Evolutionary conservation across 1,140 invertebrate genomes (phyloP).

Genomic region (Planococcus citri): DNA sequence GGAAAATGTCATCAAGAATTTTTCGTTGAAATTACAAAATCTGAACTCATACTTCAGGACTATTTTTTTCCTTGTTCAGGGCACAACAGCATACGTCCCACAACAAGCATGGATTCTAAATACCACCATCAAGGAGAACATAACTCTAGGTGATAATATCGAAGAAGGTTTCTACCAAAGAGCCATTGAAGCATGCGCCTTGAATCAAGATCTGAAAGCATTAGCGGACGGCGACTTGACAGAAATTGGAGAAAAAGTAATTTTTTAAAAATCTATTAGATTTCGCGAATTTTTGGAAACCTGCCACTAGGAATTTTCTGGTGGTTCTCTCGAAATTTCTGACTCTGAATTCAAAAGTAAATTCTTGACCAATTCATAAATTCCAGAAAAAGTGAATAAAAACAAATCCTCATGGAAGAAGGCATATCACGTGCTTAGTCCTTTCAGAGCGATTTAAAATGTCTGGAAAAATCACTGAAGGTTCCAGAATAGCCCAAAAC

Average conservation of each 20-base stretch:
- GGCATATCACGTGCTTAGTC: too few species aligned
- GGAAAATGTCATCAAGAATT: background rate
- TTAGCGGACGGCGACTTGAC: background rate
- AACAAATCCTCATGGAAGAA: too few species aligned
- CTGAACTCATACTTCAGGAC: background rate
- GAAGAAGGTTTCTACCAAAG: slow-evolving; percentile 38
- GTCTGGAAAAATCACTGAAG: too few species aligned
- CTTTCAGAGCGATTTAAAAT: too few species aligned
- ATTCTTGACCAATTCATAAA: too few species aligned
- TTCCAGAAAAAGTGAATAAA: too few species aligned
- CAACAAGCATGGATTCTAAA: slow-evolving; percentile 36
- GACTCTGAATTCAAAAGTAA: slow-evolving; percentile 38
- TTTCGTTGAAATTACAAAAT: background rate
- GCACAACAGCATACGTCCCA: slow-evolving; percentile 39
- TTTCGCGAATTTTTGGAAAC: background rate
- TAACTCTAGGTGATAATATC: slow-evolving; percentile 40
- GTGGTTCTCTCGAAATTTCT: too few species aligned
- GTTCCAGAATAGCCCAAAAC: too few species aligned
- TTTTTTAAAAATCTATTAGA: too few species aligned
- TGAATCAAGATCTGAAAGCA: background rate
- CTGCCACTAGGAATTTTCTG: background rate
- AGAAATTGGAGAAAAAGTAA: background rate
- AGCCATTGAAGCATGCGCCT: slow-evolving; percentile 38
- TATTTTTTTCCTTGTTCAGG: slow-evolving; percentile 29
- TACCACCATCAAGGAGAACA: background rate